Evolutionary conservation across 2,888 invertebrate species (phyloP).

Genomic region (Mechanitis mazaeus): DNA sequence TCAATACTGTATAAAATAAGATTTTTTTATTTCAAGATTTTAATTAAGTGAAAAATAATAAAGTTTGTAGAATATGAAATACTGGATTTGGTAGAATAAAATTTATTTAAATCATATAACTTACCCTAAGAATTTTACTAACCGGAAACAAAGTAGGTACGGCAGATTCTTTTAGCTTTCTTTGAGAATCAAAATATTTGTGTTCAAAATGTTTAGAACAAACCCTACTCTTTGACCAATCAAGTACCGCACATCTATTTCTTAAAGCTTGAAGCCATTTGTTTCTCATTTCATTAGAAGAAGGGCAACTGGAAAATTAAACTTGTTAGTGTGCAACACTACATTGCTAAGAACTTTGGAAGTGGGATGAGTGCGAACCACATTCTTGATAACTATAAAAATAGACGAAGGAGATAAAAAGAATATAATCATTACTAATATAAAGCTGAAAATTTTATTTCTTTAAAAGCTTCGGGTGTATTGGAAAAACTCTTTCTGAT

Average conservation of each 20-base stretch:
- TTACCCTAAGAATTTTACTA: conserved; percentile 38
- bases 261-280: conserved; percentile 57
- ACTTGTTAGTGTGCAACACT: neutral
- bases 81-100: too few relatives aligned
- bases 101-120: neutral
- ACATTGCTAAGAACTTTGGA: neutral
- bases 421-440: neutral
- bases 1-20: too few relatives aligned
- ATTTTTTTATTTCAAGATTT: too few relatives aligned
- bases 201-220: conserved; percentile 65
- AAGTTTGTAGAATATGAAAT: too few relatives aligned
- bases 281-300: conserved; percentile 49
- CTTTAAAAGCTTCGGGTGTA: too few relatives aligned
- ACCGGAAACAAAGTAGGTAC: conserved; percentile 56
- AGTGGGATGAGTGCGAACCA: neutral
- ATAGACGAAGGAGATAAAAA: too few relatives aligned
- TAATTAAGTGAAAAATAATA: too few relatives aligned
- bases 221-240: conserved; percentile 59
- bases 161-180: conserved; percentile 53
- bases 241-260: conserved; percentile 51
- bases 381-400: too few relatives aligned
- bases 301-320: conserved; percentile 50
- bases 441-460: too few relatives aligned
- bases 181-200: conserved; percentile 54
- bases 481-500: too few relatives aligned